A percentile compares a stretch with the other conserved stretches of the same genome.
Evolutionary conservation across 1,140 invertebrate species (phyloP).

Genomic region (Philopotamus ludificatus): DNA sequence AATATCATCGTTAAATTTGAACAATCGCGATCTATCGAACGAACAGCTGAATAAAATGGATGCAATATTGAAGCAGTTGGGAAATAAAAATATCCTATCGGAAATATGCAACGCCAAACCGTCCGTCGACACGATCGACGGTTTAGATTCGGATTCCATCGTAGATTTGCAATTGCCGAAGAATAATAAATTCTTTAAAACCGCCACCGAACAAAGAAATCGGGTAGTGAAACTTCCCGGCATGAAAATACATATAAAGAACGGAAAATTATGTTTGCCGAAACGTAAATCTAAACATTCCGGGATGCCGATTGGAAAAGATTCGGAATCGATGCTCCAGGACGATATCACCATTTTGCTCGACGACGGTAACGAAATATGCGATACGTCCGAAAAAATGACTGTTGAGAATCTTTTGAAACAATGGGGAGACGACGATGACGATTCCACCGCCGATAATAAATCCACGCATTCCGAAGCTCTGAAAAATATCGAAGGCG

Average conservation of each 20-base stretch:
- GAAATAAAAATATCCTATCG: constrained; percentile 1
- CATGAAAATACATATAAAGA: constrained; percentile 40
- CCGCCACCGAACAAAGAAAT: constrained; percentile 22
- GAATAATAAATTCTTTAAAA: constrained; percentile 45
- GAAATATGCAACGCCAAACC: background rate
- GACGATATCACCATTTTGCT: constrained; percentile 38
- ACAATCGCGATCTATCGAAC: constrained; percentile 14
- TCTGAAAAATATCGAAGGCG: constrained; percentile 9
- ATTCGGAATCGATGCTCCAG: constrained; percentile 26
- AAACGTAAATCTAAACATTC: constrained; percentile 25
- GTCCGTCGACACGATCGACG: background rate
- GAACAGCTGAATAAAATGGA: constrained; percentile 37
- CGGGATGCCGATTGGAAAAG: constrained; percentile 4
- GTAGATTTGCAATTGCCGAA: constrained; percentile 32
- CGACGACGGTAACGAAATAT: constrained; percentile 34
- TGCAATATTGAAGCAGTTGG: constrained; percentile 7
- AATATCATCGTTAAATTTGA: background rate
- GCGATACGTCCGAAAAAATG: constrained; percentile 39
- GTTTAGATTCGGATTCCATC: background rate
- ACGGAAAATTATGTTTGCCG: constrained; percentile 40
- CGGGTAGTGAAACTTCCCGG: constrained; percentile 38
- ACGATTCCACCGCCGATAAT: constrained; percentile 39
- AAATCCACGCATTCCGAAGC: too few relatives aligned
- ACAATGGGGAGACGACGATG: constrained; percentile 53
- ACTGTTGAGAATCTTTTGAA: constrained; percentile 51